phyloP scores from a whole-genome alignment of 2,113 vertebrate species.

The Neogobius melanostomus region DNA sequence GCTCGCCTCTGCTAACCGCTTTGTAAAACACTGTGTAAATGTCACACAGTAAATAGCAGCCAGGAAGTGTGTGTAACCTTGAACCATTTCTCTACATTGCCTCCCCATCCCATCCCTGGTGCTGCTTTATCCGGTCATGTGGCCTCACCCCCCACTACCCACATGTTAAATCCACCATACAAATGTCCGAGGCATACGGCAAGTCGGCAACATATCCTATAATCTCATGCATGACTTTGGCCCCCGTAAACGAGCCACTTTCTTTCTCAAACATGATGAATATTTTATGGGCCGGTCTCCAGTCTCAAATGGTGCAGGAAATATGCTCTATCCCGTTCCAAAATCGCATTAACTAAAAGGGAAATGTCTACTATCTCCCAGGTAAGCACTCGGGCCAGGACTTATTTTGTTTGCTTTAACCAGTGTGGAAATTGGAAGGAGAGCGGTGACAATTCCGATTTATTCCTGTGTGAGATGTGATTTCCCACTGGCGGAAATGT shows the following conservation, averaged over 20 bases:
- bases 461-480: slow-evolving; percentile 26
- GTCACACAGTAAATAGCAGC: slow-evolving; percentile 48
- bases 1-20: slow-evolving; percentile 49
- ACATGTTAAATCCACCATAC: slow-evolving; percentile 58
- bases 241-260: slow-evolving; percentile 59
- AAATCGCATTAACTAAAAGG: slow-evolving; percentile 52
- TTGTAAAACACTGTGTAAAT: slow-evolving; percentile 54
- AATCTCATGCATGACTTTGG: slow-evolving; percentile 61
- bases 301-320: slow-evolving; percentile 58
- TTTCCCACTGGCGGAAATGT: slow-evolving; percentile 7
- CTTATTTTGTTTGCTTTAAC: slow-evolving; percentile 52
- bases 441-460: slow-evolving; percentile 22
- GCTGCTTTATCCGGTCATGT: not conserved
- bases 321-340: slow-evolving; percentile 43
- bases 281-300: slow-evolving; percentile 67
- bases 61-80: slow-evolving; percentile 39
- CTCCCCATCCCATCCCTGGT: not conserved
- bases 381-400: slow-evolving; percentile 46
- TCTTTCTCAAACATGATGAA: slow-evolving; percentile 55
- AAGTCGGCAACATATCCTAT: slow-evolving; percentile 22
- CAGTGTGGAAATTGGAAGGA: slow-evolving; percentile 38
- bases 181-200: slow-evolving; percentile 30
- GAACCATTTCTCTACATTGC: slow-evolving; percentile 17
- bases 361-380: slow-evolving; percentile 52
- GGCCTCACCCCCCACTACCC: slow-evolving; percentile 34